Base-by-base conservation (phyloP, 1,140 invertebrate genomes). In the Drosophila nannoptera region DNA sequence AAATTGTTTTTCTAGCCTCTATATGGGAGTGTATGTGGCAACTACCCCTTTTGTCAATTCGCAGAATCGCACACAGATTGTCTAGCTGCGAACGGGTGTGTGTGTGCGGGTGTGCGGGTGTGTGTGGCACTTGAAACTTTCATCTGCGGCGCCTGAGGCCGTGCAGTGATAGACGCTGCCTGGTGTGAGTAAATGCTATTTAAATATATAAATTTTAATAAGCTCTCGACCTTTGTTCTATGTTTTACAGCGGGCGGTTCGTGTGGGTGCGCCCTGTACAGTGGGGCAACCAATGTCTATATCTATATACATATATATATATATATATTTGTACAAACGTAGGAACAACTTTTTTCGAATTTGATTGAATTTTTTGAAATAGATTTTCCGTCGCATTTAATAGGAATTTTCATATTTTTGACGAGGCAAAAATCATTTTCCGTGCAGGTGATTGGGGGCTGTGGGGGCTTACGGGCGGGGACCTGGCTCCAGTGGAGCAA, bases 201-300 rank as follows among this genome's bases (percentile, higher is more conserved):
- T 87, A 87, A 87, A 87, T 87, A 86, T 81, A 87, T 87, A 87
- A 75, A 87, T 87, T 87, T 86, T 87, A 87, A 87, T 87, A 87
- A 87, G 80, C 77, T 70, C 64, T 73, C 48, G 77, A 67, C 69
- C 56, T 62, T 49, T 67, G 68, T 70, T 70, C 58, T 54, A 36
- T 11, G 58, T 3, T 53, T n/a, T 11, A 12, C n/a, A 33, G 7
- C 12, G 22, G 22, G 22, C 22, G 22, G 22, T 2, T 7, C 12
- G 7, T 14, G 1, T 36, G 29, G 4, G 4, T 38, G 38, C 14
- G 35, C 12, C 4, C 11, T 9, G 14, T 46, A 59, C 56, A 36
- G 35, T 69, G 14, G 14, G 36, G 4, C 36, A 14, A 22, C 22
- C 22, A 22, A 22, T 22, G 22, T 22, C 1, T 22, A 22, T 22